Base-by-base conservation (phyloP, 2,113 vertebrate genomes). In the Dicerorhinus sumatrensis region DNA sequence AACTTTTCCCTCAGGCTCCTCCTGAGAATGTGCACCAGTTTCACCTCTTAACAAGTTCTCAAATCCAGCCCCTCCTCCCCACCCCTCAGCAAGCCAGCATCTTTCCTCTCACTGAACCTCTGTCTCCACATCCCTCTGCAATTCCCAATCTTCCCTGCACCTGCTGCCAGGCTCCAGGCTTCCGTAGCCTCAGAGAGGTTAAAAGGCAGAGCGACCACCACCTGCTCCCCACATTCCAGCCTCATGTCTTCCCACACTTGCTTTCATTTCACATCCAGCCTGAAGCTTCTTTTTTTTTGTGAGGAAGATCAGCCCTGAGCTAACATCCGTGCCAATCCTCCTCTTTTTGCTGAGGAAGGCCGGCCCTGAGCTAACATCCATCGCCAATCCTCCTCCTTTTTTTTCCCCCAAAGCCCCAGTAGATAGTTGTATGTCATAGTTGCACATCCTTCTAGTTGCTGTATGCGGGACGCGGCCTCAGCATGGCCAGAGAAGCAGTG, bases 61-160 rank as follows among this genome's bases (percentile, higher is more conserved):
- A 31, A 21, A 12, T 6, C 70, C 31, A n/a, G 18, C 8, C 69
- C 36, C 8, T 12, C 6, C 13, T 23, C 27, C 8, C 14, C 63
- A 6, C 6, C 56, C 51, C n/a, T 31, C n/a, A 7, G 39, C 21
- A 65, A 6, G 31, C n/a, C n/a, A 36, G 65, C 67, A 8, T 29
- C 77, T 39, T 7, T 11, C 8, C 70, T 20, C 20, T 31, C 36
- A 0, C 36, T 9, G 1, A 17, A 17, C 60, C 20, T 10, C 6
- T 0, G 1, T 5, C 13, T 17, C 62, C 63, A 9, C 60, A 48
- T 13, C 6, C 56, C 23, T 31, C 56, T 8, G 33, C 8, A 33
- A 31, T 23, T 10, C 29, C 70, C 67, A 31, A n/a, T 25, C 31
- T 48, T 18, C 56, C 31, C 51, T 1, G 3, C 5, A 8, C 21